Evolutionary conservation across 2,797 vertebrate genomes (phyloP).

Genomic region (Echiichthys vipera): DNA sequence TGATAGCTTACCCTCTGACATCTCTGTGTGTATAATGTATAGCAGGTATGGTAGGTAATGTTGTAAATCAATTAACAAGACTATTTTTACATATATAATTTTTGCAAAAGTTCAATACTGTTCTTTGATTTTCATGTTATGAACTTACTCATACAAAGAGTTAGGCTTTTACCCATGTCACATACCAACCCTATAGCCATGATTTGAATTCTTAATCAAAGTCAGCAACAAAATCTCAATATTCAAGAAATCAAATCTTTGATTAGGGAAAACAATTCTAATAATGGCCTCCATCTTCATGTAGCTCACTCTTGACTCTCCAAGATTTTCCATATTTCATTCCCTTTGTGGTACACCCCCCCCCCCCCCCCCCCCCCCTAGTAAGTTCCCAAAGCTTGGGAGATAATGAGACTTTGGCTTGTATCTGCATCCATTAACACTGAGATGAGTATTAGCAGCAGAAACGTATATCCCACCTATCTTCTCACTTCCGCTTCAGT

Average conservation of each 20-base stretch:
- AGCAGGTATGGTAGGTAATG: too few species aligned
- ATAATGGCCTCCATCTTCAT: conserved; percentile 18
- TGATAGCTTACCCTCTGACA: too few species aligned
- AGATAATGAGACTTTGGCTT: conserved; percentile 62
- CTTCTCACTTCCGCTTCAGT: conserved; percentile 29
- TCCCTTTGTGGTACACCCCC: conserved; percentile 51
- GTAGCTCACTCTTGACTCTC: conserved; percentile 10
- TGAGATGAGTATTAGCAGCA: conserved; percentile 45
- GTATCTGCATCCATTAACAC: conserved; percentile 55
- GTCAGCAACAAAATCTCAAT: not conserved
- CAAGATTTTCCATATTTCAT: conserved; percentile 46
- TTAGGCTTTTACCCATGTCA: not conserved
- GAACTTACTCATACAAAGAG: too few species aligned
- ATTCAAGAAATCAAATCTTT: conserved; percentile 27
- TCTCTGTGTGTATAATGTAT: too few species aligned
- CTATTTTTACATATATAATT: too few species aligned
- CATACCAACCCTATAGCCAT: too few species aligned
- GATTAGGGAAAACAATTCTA: conserved; percentile 8
- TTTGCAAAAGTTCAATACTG: too few species aligned
- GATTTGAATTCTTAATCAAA: not conserved
- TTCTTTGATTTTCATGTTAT: too few species aligned
- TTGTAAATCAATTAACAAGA: too few species aligned
- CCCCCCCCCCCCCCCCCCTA: conserved; percentile 41
- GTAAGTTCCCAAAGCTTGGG: conserved; percentile 47
- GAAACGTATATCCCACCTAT: conserved; percentile 22